Conservation (phyloP, 2,888 invertebrate species). For the Drosophila neotestacea region DNA sequence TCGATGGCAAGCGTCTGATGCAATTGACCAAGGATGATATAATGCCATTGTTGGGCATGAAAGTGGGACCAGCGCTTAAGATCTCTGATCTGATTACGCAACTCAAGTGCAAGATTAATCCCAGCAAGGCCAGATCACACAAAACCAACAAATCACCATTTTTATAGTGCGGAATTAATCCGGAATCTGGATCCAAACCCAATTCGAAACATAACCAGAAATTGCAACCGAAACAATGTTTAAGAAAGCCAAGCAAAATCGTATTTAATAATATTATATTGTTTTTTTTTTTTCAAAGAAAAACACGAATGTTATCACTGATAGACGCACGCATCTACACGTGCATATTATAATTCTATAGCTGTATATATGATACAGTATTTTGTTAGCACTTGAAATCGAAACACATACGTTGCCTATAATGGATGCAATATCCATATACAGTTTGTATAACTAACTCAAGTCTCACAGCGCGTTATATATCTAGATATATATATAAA, state of each 20-base stretch:
- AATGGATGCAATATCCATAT: conserved; percentile 61
- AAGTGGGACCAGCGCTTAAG: conserved; percentile 97
- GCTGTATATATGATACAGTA: conserved; percentile 61
- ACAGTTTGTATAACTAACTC: conserved; percentile 71
- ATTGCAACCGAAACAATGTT: conserved; percentile 19
- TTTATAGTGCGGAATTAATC: conserved; percentile 86
- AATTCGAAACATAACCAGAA: conserved; percentile 5
- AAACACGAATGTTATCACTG: conserved; percentile 65
- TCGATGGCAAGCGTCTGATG: conserved; percentile 93
- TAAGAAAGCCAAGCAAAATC: conserved; percentile 41
- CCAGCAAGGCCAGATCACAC: conserved; percentile 84
- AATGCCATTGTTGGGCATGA: conserved; percentile 94
- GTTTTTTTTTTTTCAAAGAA: conserved; percentile 21
- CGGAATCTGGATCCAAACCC: neutral
- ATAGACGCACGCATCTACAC: conserved; percentile 45
- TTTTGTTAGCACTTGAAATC: conserved; percentile 74
- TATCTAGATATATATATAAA: conserved; percentile 26
- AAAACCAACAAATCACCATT: conserved; percentile 89
- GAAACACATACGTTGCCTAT: conserved; percentile 77
- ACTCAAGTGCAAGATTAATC: conserved; percentile 90
- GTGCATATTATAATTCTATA: conserved; percentile 37
- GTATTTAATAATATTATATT: conserved; percentile 27
- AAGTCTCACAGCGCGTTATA: conserved; percentile 70
- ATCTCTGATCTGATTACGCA: conserved; percentile 97
- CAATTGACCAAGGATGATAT: conserved; percentile 95